phyloP scores from a whole-genome alignment of 2,888 invertebrate species.

The Camponotus fellah region DNA sequence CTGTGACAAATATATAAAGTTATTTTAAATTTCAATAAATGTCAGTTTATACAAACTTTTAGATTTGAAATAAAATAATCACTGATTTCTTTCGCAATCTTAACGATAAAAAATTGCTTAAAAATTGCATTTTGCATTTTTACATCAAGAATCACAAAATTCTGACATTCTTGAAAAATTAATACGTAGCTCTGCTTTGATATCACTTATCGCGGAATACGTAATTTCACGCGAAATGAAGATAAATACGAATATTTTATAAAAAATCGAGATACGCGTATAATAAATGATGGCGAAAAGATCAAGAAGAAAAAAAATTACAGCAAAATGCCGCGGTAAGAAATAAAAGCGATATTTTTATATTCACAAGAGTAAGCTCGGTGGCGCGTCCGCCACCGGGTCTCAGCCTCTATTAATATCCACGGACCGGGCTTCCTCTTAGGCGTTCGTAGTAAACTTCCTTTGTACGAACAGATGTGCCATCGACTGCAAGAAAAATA shows the following conservation, averaged over 20 bases:
- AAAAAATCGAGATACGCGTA: slow-evolving; percentile 15
- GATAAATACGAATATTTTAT: slow-evolving; percentile 11
- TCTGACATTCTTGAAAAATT: not conserved
- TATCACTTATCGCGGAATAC: not conserved
- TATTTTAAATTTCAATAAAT: not conserved
- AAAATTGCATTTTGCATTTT: not conserved
- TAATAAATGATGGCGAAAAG: slow-evolving; percentile 18
- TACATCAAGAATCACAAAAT: not conserved
- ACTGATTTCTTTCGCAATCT: not conserved
- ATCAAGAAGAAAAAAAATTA: slow-evolving; percentile 3
- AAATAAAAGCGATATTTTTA: slow-evolving; percentile 85
- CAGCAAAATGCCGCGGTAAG: slow-evolving; percentile 63
- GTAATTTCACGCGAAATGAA: not conserved
- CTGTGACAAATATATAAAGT: not conserved
- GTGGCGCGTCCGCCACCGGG: slow-evolving; percentile 79
- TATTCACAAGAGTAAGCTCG: slow-evolving; percentile 81
- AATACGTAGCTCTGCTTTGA: not conserved
- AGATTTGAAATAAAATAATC: not conserved
- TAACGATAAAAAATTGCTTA: not conserved
- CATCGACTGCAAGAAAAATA: slow-evolving; percentile 61
- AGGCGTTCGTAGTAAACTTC: slow-evolving; percentile 65
- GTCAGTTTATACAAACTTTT: not conserved
- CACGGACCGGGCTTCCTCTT: slow-evolving; percentile 81
- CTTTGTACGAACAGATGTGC: slow-evolving; percentile 61
- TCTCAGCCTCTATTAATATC: slow-evolving; percentile 85